Evolutionary conservation across 2,113 vertebrate species (phyloP).

Genomic region (Pitta sordida): DNA sequence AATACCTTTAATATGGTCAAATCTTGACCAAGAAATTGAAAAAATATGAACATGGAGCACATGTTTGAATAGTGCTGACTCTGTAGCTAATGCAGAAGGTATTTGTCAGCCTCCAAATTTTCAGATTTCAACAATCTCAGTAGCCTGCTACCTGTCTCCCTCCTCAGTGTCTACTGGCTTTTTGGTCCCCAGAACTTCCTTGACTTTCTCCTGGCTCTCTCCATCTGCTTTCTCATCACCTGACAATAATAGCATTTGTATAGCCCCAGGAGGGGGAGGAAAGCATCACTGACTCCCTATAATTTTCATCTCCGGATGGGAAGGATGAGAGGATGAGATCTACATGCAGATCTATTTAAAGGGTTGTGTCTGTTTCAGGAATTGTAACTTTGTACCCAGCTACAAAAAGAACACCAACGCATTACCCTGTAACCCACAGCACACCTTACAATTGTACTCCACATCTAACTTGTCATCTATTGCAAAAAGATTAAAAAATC

Average conservation of each 20-base stretch:
- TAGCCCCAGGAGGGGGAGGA: slow-evolving; percentile 7
- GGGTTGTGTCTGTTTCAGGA: slow-evolving; percentile 8
- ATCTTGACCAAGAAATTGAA: neutral
- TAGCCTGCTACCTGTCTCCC: neutral
- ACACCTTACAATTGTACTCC: slow-evolving; percentile 20
- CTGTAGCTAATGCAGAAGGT: neutral
- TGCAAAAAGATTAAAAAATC: neutral
- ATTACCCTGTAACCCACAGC: slow-evolving; percentile 43
- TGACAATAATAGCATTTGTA: neutral
- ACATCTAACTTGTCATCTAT: slow-evolving; percentile 22
- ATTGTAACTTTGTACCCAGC: slow-evolving; percentile 34
- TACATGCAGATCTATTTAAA: slow-evolving; percentile 39
- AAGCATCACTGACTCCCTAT: slow-evolving; percentile 30
- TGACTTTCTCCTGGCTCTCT: neutral
- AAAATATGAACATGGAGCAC: neutral
- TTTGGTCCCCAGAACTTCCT: neutral
- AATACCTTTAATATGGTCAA: neutral
- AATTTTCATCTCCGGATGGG: slow-evolving; percentile 36
- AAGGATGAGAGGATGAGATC: slow-evolving; percentile 52
- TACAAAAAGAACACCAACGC: slow-evolving; percentile 49
- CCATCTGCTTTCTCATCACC: neutral
- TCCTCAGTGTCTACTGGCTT: neutral
- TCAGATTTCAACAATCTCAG: neutral
- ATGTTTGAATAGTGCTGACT: neutral
- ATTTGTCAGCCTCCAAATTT: neutral